Conservation (phyloP, 64 coral and sea anemone genomes). For the Montipora sp. region DNA sequence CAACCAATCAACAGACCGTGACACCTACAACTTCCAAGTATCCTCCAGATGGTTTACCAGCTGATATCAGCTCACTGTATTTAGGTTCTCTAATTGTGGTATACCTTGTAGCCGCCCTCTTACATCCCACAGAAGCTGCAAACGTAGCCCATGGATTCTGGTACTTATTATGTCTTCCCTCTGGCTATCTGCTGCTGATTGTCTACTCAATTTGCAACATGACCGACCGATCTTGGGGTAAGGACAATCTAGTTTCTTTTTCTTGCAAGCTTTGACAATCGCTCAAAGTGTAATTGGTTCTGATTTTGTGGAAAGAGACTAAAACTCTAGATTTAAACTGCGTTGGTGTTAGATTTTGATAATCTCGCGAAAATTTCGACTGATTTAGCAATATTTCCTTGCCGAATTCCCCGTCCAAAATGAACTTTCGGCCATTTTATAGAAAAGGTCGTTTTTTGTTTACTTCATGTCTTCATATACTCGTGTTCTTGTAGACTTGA, state of each 20-base stretch:
- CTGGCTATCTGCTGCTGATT: slow-evolving; percentile 91
- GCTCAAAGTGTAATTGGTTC: too few relatives aligned
- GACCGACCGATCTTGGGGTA: slow-evolving; percentile 97
- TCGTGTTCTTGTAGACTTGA: too few relatives aligned
- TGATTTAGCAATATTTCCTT: too few relatives aligned
- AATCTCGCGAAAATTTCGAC: too few relatives aligned
- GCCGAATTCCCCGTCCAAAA: too few relatives aligned
- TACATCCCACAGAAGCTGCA: slow-evolving; percentile 78
- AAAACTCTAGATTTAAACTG: too few relatives aligned
- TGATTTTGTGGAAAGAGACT: too few relatives aligned
- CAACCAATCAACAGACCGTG: not conserved
- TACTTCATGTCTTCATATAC: too few relatives aligned
- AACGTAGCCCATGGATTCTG: slow-evolving; percentile 84
- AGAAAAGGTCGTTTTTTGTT: too few relatives aligned
- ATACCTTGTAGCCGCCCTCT: slow-evolving; percentile 62
- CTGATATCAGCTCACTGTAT: slow-evolving; percentile 74
- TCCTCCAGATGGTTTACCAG: slow-evolving; percentile 27
- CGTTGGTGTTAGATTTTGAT: too few relatives aligned
- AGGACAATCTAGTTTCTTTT: not conserved
- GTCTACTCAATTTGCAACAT: slow-evolving; percentile 93
- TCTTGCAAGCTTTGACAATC: not conserved
- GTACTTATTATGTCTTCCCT: slow-evolving; percentile 91
- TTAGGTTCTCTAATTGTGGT: slow-evolving; percentile 68
- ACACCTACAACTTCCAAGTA: not conserved
- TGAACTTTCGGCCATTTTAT: too few relatives aligned